A percentile compares a stretch with the other conserved stretches of the same genome.
These are phyloP conservation scores for Scyliorhinus canicula DNA, from an alignment of 2,797 vertebrate species.

Conservation along the genomic window DNA sequence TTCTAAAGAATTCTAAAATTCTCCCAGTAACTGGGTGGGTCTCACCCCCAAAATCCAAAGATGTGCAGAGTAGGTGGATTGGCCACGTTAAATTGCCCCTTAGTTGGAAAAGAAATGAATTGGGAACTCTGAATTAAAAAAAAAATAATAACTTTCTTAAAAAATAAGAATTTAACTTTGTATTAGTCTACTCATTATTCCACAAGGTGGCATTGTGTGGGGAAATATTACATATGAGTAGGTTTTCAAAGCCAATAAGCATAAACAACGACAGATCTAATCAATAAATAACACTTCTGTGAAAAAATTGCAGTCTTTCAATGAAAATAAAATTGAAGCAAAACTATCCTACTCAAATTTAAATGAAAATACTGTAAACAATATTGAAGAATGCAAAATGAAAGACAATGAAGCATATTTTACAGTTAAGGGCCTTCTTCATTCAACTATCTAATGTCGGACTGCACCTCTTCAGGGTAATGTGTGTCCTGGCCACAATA, in stretches of 20 bases:
- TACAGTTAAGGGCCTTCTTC: neutral
- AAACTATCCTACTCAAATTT: neutral
- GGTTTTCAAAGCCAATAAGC: neutral
- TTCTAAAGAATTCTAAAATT: too few species aligned
- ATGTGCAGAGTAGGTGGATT: too few species aligned
- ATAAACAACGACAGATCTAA: neutral
- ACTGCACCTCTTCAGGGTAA: too few species aligned
- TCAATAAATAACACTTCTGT: neutral
- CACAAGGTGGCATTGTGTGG: conserved; percentile 31
- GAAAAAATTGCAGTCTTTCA: neutral
- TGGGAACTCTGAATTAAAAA: too few species aligned
- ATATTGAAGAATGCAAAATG: neutral
- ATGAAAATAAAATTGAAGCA: neutral
- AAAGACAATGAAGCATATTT: neutral
- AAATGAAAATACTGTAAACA: neutral
- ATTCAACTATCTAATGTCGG: neutral
- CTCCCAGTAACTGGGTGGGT: too few species aligned
- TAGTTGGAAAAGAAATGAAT: too few species aligned
- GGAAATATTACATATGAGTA: neutral
- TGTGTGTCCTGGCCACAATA: neutral
- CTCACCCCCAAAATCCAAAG: too few species aligned
- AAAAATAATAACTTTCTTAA: too few species aligned
- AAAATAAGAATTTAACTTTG: neutral
- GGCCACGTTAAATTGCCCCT: too few species aligned
- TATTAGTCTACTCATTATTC: neutral